Conservation (phyloP, 2,113 vertebrate genomes). For the Hypocryptadius cinnamomeus region DNA sequence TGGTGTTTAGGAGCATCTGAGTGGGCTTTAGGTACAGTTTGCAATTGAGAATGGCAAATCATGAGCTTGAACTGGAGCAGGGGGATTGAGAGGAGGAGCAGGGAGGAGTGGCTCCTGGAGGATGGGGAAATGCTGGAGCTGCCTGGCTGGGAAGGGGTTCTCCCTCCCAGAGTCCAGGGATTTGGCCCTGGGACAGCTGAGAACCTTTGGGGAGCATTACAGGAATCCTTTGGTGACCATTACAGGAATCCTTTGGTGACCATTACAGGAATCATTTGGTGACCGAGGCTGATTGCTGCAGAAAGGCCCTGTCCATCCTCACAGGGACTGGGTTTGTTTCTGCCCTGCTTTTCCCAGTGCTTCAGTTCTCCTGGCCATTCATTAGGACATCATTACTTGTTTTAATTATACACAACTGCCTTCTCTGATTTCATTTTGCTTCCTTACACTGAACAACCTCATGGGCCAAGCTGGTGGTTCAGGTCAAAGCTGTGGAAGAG, state of each 20-base stretch:
- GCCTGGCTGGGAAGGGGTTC: neutral
- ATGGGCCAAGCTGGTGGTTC: neutral
- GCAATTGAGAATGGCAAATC: neutral
- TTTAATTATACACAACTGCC: neutral
- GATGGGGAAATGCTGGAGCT: neutral
- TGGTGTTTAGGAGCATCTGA: fast-evolving
- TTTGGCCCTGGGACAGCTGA: neutral
- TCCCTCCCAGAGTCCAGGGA: neutral
- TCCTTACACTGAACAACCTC: fast-evolving
- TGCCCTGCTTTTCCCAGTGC: neutral
- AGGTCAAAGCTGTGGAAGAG: neutral
- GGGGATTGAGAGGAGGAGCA: neutral
- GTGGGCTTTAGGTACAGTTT: neutral
- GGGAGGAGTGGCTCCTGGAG: neutral
- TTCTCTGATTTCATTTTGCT: neutral
- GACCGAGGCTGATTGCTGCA: neutral
- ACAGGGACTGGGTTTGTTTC: neutral
- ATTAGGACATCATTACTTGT: neutral
- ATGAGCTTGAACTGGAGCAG: neutral
- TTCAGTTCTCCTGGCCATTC: neutral
- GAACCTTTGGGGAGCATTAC: neutral
- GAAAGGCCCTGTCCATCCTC: neutral
- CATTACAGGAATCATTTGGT: neutral
- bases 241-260: neutral
- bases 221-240: neutral